A percentile compares a stretch with the other conserved stretches of the same genome.
Evolutionary conservation across 2,797 vertebrate species (phyloP).

Genomic region (Limosa lapponica): DNA sequence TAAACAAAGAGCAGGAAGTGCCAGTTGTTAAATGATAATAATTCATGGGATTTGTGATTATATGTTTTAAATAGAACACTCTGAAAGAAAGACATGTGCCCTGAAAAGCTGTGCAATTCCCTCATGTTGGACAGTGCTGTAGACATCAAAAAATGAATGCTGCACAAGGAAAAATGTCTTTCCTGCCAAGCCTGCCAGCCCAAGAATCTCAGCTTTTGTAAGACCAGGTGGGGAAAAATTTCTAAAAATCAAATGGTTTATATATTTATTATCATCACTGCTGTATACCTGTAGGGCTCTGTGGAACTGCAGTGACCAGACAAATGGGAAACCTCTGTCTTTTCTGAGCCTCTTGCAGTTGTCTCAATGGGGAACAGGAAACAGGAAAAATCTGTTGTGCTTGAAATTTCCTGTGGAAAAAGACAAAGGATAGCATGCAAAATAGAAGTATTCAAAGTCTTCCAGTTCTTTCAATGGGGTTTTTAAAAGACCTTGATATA

Average conservation of each 20-base stretch:
- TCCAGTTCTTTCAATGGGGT: neutral
- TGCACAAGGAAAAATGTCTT: neutral
- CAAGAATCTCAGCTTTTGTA: neutral
- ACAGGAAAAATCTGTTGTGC: neutral
- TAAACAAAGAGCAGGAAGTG: slow-evolving; percentile 34
- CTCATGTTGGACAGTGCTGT: neutral
- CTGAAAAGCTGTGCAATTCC: neutral
- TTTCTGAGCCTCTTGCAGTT: neutral
- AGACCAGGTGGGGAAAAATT: neutral
- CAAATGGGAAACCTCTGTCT: neutral
- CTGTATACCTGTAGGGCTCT: neutral
- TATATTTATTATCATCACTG: neutral
- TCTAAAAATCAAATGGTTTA: neutral
- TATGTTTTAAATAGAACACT: neutral
- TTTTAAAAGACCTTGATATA: neutral
- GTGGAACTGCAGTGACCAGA: neutral
- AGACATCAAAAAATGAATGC: neutral
- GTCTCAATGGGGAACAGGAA: neutral
- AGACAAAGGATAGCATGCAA: neutral
- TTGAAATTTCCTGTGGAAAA: neutral
- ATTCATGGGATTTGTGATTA: neutral
- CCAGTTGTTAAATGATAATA: neutral
- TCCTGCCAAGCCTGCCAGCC: neutral
- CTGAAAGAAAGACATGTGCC: neutral
- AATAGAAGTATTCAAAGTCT: neutral